Evolutionary conservation across 2,113 vertebrate genomes (phyloP).

Genomic region (Callopanchax toddi): DNA sequence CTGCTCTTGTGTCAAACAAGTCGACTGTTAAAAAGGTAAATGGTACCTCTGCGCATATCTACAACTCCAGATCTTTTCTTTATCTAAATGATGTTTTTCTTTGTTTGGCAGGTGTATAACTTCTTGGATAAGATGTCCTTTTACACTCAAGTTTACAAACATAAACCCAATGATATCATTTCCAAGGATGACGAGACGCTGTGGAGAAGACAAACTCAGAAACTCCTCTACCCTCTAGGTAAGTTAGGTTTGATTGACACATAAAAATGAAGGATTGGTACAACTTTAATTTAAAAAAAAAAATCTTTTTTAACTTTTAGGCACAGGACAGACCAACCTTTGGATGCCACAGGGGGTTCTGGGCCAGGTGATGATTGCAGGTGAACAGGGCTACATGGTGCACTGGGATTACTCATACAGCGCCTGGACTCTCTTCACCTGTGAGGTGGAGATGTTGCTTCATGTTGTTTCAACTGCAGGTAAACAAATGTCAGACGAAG

Average conservation of each 20-base stretch:
- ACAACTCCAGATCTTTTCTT: not conserved
- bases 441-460: constrained; percentile 97
- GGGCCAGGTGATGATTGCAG: constrained; percentile 89
- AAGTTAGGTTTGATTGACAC: constrained; percentile 35
- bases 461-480: constrained; percentile 98
- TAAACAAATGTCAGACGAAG: constrained; percentile 54
- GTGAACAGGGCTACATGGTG: constrained; percentile 85
- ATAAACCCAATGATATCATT: constrained; percentile 89
- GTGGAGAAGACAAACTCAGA: constrained; percentile 89
- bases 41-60: not conserved
- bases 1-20: constrained; percentile 92
- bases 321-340: constrained; percentile 90
- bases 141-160: constrained; percentile 94
- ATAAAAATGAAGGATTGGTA: not conserved
- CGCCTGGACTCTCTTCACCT: constrained; percentile 96
- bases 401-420: constrained; percentile 96
- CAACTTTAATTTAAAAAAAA: not conserved
- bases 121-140: constrained; percentile 98
- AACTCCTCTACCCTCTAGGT: constrained; percentile 96
- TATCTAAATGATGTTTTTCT: not conserved
- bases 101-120: constrained; percentile 87
- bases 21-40: constrained; percentile 93
- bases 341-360: constrained; percentile 92
- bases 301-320: constrained; percentile 63
- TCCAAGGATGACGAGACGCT: constrained; percentile 93